Evolutionary conservation across 2,888 invertebrate species (phyloP), one percentile per base, ranked within the genome.

Genomic region (Cephus runcator): DNA sequence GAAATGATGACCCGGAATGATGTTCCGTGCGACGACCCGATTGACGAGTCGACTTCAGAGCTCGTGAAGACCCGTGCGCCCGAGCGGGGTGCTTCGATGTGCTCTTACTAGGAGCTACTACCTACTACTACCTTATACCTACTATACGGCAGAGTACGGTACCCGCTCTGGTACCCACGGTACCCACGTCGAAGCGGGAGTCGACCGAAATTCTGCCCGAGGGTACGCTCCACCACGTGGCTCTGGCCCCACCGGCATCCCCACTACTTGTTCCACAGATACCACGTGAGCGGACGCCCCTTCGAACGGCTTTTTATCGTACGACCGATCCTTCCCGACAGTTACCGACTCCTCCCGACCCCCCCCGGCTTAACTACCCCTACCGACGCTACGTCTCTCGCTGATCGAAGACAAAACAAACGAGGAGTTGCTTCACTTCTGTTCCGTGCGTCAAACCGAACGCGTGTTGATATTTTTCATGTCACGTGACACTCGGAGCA

Each of bases 211-310:
- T 87, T 82, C 82, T 76, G 86, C 84, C 84, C 77, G 80, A 78
- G 87, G 85, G 81, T 83, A 85, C 83, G 84, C 84, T 85, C 84
- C 84, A 83, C 82, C 87, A 86, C 84, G 88, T 84, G 88, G 85
- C 86, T 83, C 83, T 79, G 83, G 82, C 76, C 74, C 73, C 79
- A 77, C 30, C 80, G 77, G 79, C 73, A 77, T 73, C 76, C 83
- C 79, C 81, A 78, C 77, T 78, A 80, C 82, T 71, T 34, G 9
- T 31, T 77, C 76, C 76, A 74, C 30, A 12, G 74, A 34, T 30
- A 56, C 79, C 76, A 69, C 79, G 76, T 76, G 76, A 56, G 9
- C 69, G 76, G 79, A 76, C 79, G 76, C 79, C 79, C 79, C 76
- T 76, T 76, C 76, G 76, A 31, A 76, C 79, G 76, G 74, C 76